Evolutionary conservation across 1,140 invertebrate species (phyloP).

Genomic region (Listronotus bonariensis): DNA sequence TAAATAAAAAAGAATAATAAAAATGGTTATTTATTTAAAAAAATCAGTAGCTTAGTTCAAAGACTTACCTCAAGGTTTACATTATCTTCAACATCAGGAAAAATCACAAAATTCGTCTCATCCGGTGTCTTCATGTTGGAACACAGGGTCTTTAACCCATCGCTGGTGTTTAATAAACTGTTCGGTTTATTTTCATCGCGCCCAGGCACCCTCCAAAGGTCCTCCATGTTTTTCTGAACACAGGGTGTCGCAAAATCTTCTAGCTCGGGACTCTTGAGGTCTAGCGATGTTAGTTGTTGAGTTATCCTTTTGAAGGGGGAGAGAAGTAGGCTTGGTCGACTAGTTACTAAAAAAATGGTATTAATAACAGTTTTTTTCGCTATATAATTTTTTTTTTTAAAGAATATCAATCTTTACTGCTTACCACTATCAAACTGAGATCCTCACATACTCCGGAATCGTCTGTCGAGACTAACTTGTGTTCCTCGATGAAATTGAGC

Average conservation of each 20-base stretch:
- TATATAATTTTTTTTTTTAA: no score
- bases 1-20: no score
- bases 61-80: background rate
- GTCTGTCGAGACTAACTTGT: slow-evolving; percentile 62
- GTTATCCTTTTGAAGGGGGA: slow-evolving; percentile 78
- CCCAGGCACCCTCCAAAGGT: slow-evolving; percentile 59
- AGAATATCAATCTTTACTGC: background rate
- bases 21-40: no score
- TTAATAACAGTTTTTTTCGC: background rate
- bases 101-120: slow-evolving; percentile 57
- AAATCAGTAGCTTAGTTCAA: no score
- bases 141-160: slow-evolving; percentile 51
- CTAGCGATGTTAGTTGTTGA: slow-evolving; percentile 72
- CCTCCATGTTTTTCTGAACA: slow-evolving; percentile 64
- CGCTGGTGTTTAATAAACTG: slow-evolving; percentile 49
- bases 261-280: slow-evolving; percentile 70
- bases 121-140: slow-evolving; percentile 50
- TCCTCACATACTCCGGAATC: slow-evolving; percentile 54
- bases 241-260: slow-evolving; percentile 74
- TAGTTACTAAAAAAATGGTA: slow-evolving; percentile 16
- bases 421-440: slow-evolving; percentile 46
- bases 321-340: slow-evolving; percentile 58
- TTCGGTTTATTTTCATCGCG: slow-evolving; percentile 16
- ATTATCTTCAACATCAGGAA: slow-evolving; percentile 55
- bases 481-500: slow-evolving; percentile 77